Conservation (phyloP, 2,113 vertebrate species). For the Silurus meridionalis region DNA sequence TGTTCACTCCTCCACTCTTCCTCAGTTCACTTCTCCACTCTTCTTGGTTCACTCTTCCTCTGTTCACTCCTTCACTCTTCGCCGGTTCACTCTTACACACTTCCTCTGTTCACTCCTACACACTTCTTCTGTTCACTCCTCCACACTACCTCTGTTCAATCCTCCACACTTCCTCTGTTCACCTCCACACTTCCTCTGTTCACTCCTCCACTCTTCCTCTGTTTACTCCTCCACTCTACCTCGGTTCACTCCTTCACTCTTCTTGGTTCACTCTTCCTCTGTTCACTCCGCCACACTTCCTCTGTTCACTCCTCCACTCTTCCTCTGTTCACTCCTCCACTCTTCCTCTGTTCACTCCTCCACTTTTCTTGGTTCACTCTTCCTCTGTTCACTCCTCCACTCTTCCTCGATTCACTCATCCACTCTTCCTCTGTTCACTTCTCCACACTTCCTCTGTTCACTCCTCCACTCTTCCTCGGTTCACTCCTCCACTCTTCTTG, state of each 20-base stretch:
- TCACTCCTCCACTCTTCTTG: neutral
- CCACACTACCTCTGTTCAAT: no score
- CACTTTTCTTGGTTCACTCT: no score
- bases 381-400: neutral
- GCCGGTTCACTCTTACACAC: neutral
- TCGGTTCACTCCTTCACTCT: neutral
- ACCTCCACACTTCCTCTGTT: neutral
- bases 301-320: neutral
- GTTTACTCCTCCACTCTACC: neutral
- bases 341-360: neutral
- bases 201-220: neutral
- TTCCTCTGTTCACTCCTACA: no score
- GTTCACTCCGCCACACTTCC: neutral
- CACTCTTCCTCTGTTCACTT: neutral
- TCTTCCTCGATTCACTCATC: neutral
- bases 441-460: neutral
- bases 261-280: neutral
- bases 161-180: no score
- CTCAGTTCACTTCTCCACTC: no score
- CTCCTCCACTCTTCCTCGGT: neutral
- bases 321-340: neutral
- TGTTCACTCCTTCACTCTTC: neutral
- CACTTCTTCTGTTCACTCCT: neutral
- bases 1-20: neutral
- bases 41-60: neutral